Evolutionary conservation across 2,888 invertebrate genomes (phyloP).

Genomic region (Halictus ligatus): DNA sequence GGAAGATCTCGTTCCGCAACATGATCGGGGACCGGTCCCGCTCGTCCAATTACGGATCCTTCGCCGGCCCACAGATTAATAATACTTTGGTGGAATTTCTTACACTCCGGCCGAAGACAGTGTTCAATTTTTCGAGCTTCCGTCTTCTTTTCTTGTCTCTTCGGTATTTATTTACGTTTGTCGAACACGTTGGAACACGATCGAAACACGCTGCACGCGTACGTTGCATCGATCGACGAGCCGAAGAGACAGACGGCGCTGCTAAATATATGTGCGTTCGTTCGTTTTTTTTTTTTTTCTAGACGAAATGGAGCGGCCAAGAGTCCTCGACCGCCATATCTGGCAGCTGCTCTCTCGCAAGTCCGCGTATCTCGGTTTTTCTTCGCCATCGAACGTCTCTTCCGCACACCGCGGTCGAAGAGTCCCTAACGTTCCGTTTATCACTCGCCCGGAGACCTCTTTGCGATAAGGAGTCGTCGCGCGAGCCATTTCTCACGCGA

Average conservation of each 20-base stretch:
- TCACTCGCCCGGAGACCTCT: neutral
- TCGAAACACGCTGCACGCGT: neutral
- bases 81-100: neutral
- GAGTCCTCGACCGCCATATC: slow-evolving; percentile 72
- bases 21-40: slow-evolving; percentile 12
- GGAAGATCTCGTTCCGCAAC: slow-evolving; percentile 31
- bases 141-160: neutral
- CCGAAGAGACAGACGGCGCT: too few species aligned
- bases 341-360: slow-evolving; percentile 74
- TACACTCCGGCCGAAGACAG: neutral
- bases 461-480: neutral
- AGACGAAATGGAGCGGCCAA: neutral
- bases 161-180: neutral
- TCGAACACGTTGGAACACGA: neutral
- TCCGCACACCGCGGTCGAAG: slow-evolving; percentile 4
- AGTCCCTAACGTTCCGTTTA: neutral
- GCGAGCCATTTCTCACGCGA: neutral
- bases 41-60: slow-evolving; percentile 1
- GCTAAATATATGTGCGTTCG: neutral
- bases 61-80: neutral
- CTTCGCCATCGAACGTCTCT: slow-evolving; percentile 7
- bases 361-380: slow-evolving; percentile 56
- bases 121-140: neutral
- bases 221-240: neutral
- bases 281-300: too few species aligned